A percentile compares a stretch with the other conserved stretches of the same genome.
These are phyloP conservation scores for Blomia tropicalis DNA, from an alignment of 2,888 invertebrate genomes.

Conservation along the genomic window DNA sequence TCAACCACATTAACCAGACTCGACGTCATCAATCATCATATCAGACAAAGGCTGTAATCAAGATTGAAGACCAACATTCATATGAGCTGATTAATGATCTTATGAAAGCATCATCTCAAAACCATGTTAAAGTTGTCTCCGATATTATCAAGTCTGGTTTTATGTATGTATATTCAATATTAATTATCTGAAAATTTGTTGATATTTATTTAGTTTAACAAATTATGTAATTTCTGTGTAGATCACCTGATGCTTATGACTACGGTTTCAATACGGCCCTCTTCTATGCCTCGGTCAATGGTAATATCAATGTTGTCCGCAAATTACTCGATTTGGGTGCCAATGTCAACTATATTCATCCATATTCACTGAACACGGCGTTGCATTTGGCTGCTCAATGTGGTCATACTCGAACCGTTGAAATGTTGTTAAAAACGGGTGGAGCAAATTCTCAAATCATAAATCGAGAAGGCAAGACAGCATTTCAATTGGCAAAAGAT, in stretches of 20 bases:
- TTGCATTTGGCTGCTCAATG: constrained; percentile 42
- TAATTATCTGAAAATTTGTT: too few species aligned
- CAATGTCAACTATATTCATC: constrained; percentile 32
- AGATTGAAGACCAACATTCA: not conserved
- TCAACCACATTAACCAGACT: too few species aligned
- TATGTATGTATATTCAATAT: constrained; percentile 18
- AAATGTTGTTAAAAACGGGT: constrained; percentile 35
- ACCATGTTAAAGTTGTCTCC: not conserved
- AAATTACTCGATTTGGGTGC: constrained; percentile 34
- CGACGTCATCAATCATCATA: too few species aligned
- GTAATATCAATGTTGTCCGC: constrained; percentile 36
- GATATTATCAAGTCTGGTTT: not conserved
- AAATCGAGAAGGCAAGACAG: constrained; percentile 38
- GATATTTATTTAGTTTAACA: too few species aligned
- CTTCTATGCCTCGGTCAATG: constrained; percentile 39
- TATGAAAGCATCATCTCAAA: constrained; percentile 18
- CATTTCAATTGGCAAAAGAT: constrained; percentile 37
- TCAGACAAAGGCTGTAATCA: not conserved
- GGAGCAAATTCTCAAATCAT: constrained; percentile 35
- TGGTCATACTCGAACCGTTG: constrained; percentile 39
- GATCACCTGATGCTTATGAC: constrained; percentile 34
- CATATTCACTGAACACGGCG: constrained; percentile 35
- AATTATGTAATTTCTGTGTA: too few species aligned
- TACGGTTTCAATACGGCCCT: constrained; percentile 38
- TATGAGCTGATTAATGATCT: not conserved